phyloP scores from a whole-genome alignment of 2,113 vertebrate genomes.

The Urocynchramus pylzowi region DNA sequence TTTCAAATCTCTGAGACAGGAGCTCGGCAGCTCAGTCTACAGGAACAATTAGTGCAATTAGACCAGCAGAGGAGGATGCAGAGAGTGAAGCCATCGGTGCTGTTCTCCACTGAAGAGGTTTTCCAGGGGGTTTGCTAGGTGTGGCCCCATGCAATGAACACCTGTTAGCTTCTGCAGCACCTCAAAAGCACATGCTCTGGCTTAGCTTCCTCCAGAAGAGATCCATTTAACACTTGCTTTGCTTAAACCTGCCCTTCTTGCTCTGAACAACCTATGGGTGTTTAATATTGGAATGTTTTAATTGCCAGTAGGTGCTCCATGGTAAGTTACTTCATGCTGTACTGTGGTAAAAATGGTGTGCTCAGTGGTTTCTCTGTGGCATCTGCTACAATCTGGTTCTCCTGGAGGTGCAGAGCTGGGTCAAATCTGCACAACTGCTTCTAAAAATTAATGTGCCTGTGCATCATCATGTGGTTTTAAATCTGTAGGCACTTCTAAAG shows the following conservation, averaged over 20 bases:
- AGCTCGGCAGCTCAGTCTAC: neutral
- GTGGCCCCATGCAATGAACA: neutral
- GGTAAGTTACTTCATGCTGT: neutral
- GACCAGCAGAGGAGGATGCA: neutral
- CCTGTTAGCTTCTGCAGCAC: neutral
- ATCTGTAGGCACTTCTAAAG: neutral
- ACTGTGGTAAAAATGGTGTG: neutral
- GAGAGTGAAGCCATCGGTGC: neutral
- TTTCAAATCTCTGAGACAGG: neutral
- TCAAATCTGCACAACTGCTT: neutral
- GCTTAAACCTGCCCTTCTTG: neutral
- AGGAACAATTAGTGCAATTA: neutral
- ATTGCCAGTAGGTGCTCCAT: neutral
- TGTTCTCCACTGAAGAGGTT: neutral
- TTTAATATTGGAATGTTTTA: neutral
- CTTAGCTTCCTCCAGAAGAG: neutral
- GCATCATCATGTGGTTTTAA: neutral
- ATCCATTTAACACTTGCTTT: neutral
- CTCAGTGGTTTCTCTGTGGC: constrained; percentile 1
- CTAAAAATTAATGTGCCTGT: neutral
- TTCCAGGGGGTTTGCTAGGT: neutral
- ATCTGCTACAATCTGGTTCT: neutral
- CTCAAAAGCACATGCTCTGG: neutral
- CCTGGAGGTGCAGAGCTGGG: neutral
- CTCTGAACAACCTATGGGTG: neutral